These are phyloP conservation scores for Drosophila lacteicornis DNA, from an alignment of 1,140 invertebrate species.

Conservation along the genomic window DNA sequence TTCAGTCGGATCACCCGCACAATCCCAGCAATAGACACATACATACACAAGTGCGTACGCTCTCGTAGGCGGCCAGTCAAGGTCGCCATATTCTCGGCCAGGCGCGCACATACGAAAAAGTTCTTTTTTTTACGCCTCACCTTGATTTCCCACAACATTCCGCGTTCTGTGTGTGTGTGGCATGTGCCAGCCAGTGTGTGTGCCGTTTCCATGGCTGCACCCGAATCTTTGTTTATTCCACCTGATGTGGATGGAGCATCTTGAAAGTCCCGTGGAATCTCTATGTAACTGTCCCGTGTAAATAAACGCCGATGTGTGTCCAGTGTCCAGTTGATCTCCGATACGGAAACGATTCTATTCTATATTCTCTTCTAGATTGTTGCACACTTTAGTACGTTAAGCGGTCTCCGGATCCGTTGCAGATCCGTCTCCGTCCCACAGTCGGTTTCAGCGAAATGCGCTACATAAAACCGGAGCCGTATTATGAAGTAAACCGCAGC, in stretches of 20 bases:
- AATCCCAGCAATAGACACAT: slow-evolving; percentile 17
- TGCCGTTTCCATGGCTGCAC: slow-evolving; percentile 38
- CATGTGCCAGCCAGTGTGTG: slow-evolving; percentile 13
- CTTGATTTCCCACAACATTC: slow-evolving; percentile 65
- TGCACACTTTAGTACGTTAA: slow-evolving; percentile 51
- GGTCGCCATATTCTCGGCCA: slow-evolving; percentile 54
- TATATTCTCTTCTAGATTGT: slow-evolving; percentile 76
- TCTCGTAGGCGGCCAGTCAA: slow-evolving; percentile 64
- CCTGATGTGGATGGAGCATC: slow-evolving; percentile 17
- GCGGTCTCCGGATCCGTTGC: slow-evolving; percentile 57
- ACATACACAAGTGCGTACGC: slow-evolving; percentile 34
- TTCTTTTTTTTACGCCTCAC: slow-evolving; percentile 74
- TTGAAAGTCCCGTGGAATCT: background rate
- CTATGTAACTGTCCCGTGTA: slow-evolving; percentile 26
- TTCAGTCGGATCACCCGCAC: slow-evolving; percentile 21
- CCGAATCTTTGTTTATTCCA: slow-evolving; percentile 36
- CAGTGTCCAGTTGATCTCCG: slow-evolving; percentile 22
- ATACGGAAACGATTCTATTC: slow-evolving; percentile 55
- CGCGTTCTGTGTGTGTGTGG: slow-evolving; percentile 6
- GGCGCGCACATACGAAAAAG: slow-evolving; percentile 37
- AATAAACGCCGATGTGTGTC: slow-evolving; percentile 21
- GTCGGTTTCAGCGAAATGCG: slow-evolving; percentile 74
- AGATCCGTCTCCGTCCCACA: slow-evolving; percentile 46
- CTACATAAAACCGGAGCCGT: slow-evolving; percentile 83
- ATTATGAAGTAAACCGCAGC: slow-evolving; percentile 75